A percentile compares a stretch with the other conserved stretches of the same genome.
Evolutionary conservation across 2,113 vertebrate species (phyloP).

Genomic region (Myxocyprinus asiaticus): DNA sequence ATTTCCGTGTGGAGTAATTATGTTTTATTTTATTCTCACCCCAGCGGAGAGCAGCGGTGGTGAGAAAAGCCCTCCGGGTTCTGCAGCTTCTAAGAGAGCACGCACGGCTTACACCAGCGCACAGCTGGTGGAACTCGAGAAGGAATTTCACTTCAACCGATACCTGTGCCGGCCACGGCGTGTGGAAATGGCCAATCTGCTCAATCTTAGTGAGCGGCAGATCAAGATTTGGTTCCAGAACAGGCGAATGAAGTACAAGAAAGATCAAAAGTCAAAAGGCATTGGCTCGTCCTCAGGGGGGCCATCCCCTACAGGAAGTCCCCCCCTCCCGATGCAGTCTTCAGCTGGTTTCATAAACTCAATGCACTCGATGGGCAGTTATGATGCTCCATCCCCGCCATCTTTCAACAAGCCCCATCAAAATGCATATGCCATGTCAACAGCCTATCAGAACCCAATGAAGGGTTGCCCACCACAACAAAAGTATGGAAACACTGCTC

Average conservation of each 20-base stretch:
- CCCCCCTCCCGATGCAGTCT: constrained; percentile 92
- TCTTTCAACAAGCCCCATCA: constrained; percentile 92
- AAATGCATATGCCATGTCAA: constrained; percentile 91
- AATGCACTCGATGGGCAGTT: constrained; percentile 89
- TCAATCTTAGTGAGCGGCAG: constrained; percentile 95
- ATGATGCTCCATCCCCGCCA: constrained; percentile 91
- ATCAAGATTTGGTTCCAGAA: constrained; percentile 99
- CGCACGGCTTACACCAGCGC: constrained; percentile 96
- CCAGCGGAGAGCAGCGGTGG: constrained; percentile 86
- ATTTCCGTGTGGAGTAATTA: constrained; percentile 87
- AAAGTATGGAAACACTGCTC: constrained; percentile 85
- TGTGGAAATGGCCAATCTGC: constrained; percentile 96
- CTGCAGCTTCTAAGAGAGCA: constrained; percentile 94
- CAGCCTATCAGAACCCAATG: constrained; percentile 88
- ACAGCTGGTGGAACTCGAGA: constrained; percentile 86
- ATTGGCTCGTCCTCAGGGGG: constrained; percentile 92
- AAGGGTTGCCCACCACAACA: constrained; percentile 90
- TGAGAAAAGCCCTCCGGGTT: constrained; percentile 94
- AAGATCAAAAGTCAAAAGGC: constrained; percentile 96
- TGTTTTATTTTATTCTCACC: constrained; percentile 86
- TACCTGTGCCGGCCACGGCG: constrained; percentile 93
- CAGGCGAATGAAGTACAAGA: constrained; percentile 96
- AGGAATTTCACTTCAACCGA: constrained; percentile 95
- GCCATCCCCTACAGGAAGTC: constrained; percentile 90
- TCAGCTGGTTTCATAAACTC: constrained; percentile 90